Base-by-base conservation (phyloP, 2,888 invertebrate species). In the Nipponacmea schrenckii region DNA sequence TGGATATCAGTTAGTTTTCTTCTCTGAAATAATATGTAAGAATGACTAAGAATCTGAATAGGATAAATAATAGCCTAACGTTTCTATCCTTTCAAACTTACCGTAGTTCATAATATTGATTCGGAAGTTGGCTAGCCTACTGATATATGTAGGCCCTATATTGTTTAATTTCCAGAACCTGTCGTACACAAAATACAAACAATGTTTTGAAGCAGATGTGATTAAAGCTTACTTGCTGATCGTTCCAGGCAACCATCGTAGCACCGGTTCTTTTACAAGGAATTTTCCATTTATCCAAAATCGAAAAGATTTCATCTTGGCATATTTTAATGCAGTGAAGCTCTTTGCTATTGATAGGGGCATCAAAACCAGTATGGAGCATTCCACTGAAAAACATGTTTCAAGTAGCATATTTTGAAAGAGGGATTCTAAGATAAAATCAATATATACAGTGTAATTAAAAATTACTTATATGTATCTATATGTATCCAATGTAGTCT, bases 361-460 rank as follows among this genome's bases (percentile, higher is more conserved):
- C 80, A 76, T 85, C 85, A 74, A 83, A 85, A 1, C 85, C 85
- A 27, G 81, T 83, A 67, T 84, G 84, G 31, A 83, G 69, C 80
- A 84, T 84, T 0, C 84, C 85, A 78, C 85, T 85, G 69, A 17
- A 72, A 73, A 62, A 72, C 17, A 56, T 56, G 31, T 31, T 31
- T 31, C 31, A 31, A n/a, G n/a, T n/a, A n/a, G n/a, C n/a, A n/a
- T n/a, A n/a, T n/a, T n/a, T n/a, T n/a, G n/a, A n/a, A n/a, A n/a
- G n/a, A n/a, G n/a, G n/a, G n/a, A n/a, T n/a, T n/a, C n/a, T n/a
- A n/a, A n/a, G n/a, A n/a, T n/a, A n/a, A n/a, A n/a, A n/a, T n/a
- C n/a, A n/a, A n/a, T n/a, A n/a, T n/a, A n/a, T n/a, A n/a, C n/a
- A n/a, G n/a, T n/a, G n/a, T n/a, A n/a, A n/a, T n/a, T n/a, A n/a